phyloP scores from a whole-genome alignment of 2,888 invertebrate species.

The Callimorpha dominula region DNA sequence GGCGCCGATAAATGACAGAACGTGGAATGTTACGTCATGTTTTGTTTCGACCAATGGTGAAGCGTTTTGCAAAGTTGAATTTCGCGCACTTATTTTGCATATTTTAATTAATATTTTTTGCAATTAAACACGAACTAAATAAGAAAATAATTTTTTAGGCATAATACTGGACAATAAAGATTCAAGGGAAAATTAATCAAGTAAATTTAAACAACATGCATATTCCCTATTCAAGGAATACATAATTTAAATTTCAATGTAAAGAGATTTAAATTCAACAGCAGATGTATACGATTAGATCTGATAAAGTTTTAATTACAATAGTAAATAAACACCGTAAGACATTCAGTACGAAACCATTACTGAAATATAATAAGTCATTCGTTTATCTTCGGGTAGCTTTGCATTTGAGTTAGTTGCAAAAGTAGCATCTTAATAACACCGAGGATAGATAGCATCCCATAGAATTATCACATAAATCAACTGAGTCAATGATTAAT shows the following conservation, averaged over 20 bases:
- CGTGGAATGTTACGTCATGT: no score
- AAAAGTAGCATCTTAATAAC: constrained; percentile 72
- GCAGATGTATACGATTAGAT: constrained; percentile 5
- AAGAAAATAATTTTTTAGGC: no score
- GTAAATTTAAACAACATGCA: no score
- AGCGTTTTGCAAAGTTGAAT: no score
- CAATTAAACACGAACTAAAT: no score
- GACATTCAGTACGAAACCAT: background rate
- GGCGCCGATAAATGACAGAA: no score
- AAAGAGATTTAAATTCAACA: background rate
- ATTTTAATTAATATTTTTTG: no score
- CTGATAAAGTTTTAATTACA: constrained; percentile 10
- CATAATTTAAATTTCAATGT: background rate
- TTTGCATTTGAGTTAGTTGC: constrained; percentile 46
- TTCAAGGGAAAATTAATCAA: no score
- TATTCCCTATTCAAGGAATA: no score
- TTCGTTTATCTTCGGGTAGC: constrained; percentile 15
- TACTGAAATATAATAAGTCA: constrained; percentile 28
- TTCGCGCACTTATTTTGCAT: no score
- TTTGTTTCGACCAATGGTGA: no score
- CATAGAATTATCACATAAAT: constrained; percentile 83
- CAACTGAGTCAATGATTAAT: constrained; percentile 80
- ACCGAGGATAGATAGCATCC: constrained; percentile 64
- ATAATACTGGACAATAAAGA: no score
- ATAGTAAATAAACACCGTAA: constrained; percentile 22